These are phyloP conservation scores for Philopedon plagiatum DNA, from an alignment of 2,888 invertebrate species.

Conservation along the genomic window DNA sequence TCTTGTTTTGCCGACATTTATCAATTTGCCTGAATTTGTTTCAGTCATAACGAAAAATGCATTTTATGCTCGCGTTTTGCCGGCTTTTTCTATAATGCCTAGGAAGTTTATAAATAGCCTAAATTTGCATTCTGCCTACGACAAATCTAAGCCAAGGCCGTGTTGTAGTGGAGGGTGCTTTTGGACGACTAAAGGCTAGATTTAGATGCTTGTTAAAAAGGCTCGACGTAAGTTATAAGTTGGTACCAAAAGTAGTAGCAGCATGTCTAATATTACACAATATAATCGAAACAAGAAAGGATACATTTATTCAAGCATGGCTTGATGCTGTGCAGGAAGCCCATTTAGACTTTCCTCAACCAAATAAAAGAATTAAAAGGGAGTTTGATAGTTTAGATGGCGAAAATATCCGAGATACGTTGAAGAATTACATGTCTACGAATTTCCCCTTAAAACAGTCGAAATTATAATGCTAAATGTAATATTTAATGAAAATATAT, in stretches of 20 bases:
- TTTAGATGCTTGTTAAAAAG: slow-evolving; percentile 7
- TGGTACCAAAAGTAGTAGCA: slow-evolving; percentile 1
- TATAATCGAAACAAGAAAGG: background rate
- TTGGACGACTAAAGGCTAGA: slow-evolving; percentile 5
- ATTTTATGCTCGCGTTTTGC: no score
- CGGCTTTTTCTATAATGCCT: no score
- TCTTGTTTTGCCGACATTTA: no score
- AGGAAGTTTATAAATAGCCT: no score
- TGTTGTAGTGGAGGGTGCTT: slow-evolving; percentile 9
- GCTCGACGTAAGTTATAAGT: slow-evolving; percentile 3
- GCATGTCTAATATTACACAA: slow-evolving; percentile 7
- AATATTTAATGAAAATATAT: no score
- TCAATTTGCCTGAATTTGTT: no score
- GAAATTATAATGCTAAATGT: no score
- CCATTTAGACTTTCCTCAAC: background rate
- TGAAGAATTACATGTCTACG: background rate
- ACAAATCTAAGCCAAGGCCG: background rate
- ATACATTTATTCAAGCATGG: background rate
- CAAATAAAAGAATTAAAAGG: background rate
- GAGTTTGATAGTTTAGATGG: no score
- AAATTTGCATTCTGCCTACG: no score
- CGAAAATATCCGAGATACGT: background rate
- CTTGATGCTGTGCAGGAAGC: background rate
- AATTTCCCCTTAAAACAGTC: background rate
- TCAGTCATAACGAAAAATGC: no score